Evolutionary conservation across 1,140 invertebrate species (phyloP).

Genomic region (Cydia pomonella): DNA sequence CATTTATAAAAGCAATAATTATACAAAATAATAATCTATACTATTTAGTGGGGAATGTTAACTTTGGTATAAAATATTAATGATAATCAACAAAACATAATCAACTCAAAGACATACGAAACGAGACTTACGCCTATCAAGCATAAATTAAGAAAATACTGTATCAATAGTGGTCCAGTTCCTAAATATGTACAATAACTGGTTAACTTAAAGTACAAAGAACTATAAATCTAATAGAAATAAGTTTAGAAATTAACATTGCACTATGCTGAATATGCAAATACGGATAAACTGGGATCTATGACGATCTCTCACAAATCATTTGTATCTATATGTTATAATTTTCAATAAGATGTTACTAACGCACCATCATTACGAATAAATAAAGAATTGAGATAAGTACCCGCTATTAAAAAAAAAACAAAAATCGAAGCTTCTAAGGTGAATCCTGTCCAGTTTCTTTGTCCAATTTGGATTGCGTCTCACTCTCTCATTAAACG

Average conservation of each 20-base stretch:
- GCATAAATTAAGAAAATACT: conserved; percentile 79
- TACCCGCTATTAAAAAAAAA: too few species aligned
- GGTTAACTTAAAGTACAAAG: conserved; percentile 56
- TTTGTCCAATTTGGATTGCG: too few species aligned
- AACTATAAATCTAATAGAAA: conserved; percentile 36
- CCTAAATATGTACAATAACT: conserved; percentile 73
- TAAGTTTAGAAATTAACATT: conserved; percentile 47
- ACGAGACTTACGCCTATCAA: conserved; percentile 66
- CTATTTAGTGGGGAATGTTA: conserved; percentile 80
- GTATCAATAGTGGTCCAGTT: conserved; percentile 67
- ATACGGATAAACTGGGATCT: conserved; percentile 48
- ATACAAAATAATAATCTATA: conserved; percentile 61
- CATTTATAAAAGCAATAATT: conserved; percentile 58
- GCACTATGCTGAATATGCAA: conserved; percentile 51
- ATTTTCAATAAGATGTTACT: conserved; percentile 45
- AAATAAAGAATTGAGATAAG: too few species aligned
- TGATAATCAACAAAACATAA: conserved; percentile 78
- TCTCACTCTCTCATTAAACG: too few species aligned
- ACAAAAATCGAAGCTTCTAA: too few species aligned
- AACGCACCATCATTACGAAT: conserved; percentile 55
- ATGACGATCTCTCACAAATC: conserved; percentile 54
- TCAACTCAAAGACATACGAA: conserved; percentile 73
- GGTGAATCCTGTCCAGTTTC: too few species aligned
- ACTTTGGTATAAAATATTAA: conserved; percentile 81
- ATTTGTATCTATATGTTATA: conserved; percentile 37